phyloP scores from a whole-genome alignment of 2,113 vertebrate genomes.

The Dissostichus mawsoni region DNA sequence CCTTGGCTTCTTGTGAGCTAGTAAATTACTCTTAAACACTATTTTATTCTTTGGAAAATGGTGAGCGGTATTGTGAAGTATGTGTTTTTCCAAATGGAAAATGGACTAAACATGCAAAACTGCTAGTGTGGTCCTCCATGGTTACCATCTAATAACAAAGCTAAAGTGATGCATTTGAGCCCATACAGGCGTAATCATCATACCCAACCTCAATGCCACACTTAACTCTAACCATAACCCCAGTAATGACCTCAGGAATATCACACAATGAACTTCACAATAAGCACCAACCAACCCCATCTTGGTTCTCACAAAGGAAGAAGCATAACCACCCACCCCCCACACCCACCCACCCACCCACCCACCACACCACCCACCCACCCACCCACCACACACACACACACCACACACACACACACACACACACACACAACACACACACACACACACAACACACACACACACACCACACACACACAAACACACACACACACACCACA shows the following conservation, averaged over 20 bases:
- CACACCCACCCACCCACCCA: too few species aligned
- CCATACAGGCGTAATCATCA: background rate
- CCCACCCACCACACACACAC: too few species aligned
- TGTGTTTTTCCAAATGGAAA: slow-evolving; percentile 16
- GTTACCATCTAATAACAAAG: slow-evolving; percentile 25
- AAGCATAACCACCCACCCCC: background rate
- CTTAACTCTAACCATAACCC: slow-evolving; percentile 21
- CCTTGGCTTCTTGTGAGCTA: background rate
- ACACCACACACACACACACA: too few species aligned
- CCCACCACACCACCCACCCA: too few species aligned
- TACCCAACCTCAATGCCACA: slow-evolving; percentile 8
- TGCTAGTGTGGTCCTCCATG: background rate
- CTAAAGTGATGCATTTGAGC: background rate
- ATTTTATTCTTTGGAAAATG: slow-evolving; percentile 13
- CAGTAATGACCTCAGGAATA: slow-evolving; percentile 21
- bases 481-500: too few species aligned
- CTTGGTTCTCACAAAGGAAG: slow-evolving; percentile 38
- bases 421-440: too few species aligned
- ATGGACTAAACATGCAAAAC: slow-evolving; percentile 18
- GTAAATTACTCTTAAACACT: slow-evolving; percentile 14
- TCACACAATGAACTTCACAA: slow-evolving; percentile 26
- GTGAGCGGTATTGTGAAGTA: background rate
- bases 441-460: too few species aligned
- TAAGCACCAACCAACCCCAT: slow-evolving; percentile 19
- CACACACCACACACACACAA: too few species aligned